Evolutionary conservation across 2,113 vertebrate genomes (phyloP), one percentile per base, ranked within the genome.

Genomic region (Forbesichthys agassizii): DNA sequence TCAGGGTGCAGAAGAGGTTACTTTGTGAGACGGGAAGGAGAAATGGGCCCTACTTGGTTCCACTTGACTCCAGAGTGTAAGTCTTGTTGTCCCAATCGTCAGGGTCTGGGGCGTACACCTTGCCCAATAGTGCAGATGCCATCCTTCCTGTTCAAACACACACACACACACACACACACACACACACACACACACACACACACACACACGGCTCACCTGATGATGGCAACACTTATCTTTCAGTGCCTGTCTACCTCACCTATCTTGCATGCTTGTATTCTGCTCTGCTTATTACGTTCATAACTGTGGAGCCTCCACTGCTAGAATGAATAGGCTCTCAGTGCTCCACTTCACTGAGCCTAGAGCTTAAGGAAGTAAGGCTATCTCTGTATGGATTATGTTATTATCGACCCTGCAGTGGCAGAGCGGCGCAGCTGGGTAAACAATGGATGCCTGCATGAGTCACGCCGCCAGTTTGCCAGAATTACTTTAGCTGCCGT

Each of bases 81-180:
- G 95, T 97, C 91, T 96, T 97, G 92, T 95, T 96, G 92, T 95
- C 95, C 94, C 95, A 95, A 81, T 96, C 95, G 86, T 97, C 95
- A 60, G 90, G 93, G 92, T 96, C 96, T 63, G 94, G 95, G 78
- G 93, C 93, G 88, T 94, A 94, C 64, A 96, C 96, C 85, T 94
- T 93, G 67, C 95, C 96, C 68, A 96, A 89, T 71, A 82, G 90
- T 27, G 90, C 86, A 69, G 90, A 91, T 77, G 88, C 92, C 91
- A 93, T 90, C 86, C 92, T 92, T 86, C 93, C 95, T 96, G 92
- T 90, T 81, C 79, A 89, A 10, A 51, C 61, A 48, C 36, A 42
- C 27, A 13, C 20, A 58, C 47, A 64, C 42, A 48, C 47, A 27
- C 61, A 48, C 61, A 18, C 47, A 48, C 60, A 13, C 46, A 33